A percentile compares a stretch with the other conserved stretches of the same genome.
Evolutionary conservation across 2,797 vertebrate species (phyloP).

Genomic region (Spinus pinus): DNA sequence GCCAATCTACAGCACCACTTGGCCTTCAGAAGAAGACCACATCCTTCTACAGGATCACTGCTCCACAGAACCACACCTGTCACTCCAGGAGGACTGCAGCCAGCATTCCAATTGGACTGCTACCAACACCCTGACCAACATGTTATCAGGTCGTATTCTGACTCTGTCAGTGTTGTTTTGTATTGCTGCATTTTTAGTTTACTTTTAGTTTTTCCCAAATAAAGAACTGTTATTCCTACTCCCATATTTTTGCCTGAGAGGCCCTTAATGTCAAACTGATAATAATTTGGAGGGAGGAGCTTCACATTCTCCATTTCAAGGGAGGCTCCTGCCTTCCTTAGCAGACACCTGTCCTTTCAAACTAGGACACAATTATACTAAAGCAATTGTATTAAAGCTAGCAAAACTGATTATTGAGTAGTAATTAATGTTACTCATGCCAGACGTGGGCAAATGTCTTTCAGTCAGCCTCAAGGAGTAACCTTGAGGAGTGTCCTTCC

Average conservation of each 20-base stretch:
- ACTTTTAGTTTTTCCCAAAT: not conserved
- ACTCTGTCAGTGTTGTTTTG: not conserved
- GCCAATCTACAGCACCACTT: not conserved
- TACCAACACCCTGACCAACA: not conserved
- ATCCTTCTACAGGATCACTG: not conserved
- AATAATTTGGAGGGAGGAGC: not conserved
- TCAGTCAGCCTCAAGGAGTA: not conserved
- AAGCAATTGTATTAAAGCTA: not conserved
- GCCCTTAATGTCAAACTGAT: not conserved
- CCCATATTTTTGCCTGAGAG: not conserved
- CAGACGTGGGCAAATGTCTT: accelerated
- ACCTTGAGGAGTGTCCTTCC: not conserved
- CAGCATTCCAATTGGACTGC: not conserved
- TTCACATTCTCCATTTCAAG: not conserved
- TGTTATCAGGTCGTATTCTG: too few relatives aligned
- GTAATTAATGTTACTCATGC: not conserved
- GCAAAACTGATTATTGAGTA: not conserved
- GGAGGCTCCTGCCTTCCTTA: not conserved
- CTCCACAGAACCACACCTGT: not conserved
- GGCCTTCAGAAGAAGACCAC: not conserved
- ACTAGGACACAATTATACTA: not conserved
- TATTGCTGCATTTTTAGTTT: not conserved
- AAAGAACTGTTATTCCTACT: not conserved
- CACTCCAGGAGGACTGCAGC: not conserved
- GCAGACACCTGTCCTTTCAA: not conserved